phyloP scores from a whole-genome alignment of 1,140 invertebrate genomes.

The Drosophila trapezifrons region DNA sequence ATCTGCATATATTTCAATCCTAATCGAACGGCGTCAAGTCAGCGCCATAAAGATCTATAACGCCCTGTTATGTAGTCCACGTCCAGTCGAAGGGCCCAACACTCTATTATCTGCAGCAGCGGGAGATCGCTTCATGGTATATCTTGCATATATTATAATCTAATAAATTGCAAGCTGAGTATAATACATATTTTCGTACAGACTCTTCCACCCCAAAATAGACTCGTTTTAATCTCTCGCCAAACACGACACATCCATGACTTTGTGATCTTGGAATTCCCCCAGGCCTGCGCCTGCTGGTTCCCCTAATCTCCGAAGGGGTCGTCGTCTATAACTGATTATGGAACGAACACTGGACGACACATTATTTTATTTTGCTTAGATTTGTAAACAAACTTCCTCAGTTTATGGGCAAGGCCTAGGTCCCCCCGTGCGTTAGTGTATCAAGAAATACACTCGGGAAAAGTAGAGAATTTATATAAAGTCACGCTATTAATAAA shows the following conservation, averaged over 20 bases:
- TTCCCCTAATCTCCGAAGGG: background rate
- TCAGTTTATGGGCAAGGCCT: background rate
- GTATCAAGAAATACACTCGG: conserved; percentile 14
- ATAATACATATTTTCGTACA: no score
- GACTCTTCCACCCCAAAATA: background rate
- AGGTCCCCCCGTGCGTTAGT: background rate
- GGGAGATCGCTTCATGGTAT: no score
- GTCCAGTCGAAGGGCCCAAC: background rate
- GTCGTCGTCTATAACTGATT: conserved; percentile 4
- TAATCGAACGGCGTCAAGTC: conserved; percentile 2
- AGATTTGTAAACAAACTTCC: background rate
- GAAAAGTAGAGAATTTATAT: background rate
- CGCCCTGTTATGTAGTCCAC: background rate
- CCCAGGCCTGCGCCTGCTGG: background rate
- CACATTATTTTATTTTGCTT: background rate
- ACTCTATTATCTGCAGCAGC: background rate
- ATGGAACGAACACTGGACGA: no score
- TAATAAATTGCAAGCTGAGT: no score
- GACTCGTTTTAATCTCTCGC: conserved; percentile 3
- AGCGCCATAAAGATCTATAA: background rate
- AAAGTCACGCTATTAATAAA: no score
- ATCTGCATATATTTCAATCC: conserved; percentile 42
- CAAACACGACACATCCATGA: conserved; percentile 3
- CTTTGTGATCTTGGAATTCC: conserved; percentile 15
- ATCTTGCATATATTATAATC: no score